Conservation (phyloP, 2,113 vertebrate genomes). For the Lanius collurio region DNA sequence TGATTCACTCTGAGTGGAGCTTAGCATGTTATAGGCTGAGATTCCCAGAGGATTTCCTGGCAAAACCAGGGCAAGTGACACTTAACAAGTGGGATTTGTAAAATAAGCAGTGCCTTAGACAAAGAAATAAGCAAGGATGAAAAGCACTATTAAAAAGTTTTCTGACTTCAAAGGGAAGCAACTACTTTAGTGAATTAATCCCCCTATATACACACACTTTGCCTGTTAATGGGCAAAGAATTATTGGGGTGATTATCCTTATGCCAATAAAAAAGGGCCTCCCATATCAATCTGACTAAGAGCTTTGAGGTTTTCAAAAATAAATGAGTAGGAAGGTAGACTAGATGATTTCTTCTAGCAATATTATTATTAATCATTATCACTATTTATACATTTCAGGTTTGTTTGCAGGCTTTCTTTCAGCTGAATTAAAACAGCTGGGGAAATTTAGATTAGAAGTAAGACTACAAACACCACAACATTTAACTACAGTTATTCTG, state of each 20-base stretch:
- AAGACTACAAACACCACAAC: not conserved
- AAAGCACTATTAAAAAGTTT: not conserved
- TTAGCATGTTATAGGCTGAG: not conserved
- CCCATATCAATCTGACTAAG: not conserved
- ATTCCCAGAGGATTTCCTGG: not conserved
- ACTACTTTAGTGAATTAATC: not conserved
- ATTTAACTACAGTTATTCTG: not conserved
- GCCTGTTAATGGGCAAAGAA: not conserved
- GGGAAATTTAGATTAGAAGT: not conserved
- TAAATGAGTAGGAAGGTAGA: not conserved
- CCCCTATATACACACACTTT: accelerated
- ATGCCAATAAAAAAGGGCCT: not conserved
- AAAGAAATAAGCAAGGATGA: not conserved
- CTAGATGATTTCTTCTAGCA: not conserved
- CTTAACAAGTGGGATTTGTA: not conserved
- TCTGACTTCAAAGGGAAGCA: not conserved
- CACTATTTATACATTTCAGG: not conserved
- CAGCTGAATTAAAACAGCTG: not conserved
- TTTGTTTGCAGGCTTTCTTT: not conserved
- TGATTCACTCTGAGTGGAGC: not conserved
- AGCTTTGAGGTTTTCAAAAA: not conserved
- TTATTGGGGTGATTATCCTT: not conserved
- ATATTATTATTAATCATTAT: not conserved
- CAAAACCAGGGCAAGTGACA: not conserved
- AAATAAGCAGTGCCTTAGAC: not conserved